A percentile compares a stretch with the other conserved stretches of the same genome.
These are phyloP conservation scores for Oryzias javanicus DNA, from an alignment of 2,113 vertebrate genomes.

Conservation along the genomic window DNA sequence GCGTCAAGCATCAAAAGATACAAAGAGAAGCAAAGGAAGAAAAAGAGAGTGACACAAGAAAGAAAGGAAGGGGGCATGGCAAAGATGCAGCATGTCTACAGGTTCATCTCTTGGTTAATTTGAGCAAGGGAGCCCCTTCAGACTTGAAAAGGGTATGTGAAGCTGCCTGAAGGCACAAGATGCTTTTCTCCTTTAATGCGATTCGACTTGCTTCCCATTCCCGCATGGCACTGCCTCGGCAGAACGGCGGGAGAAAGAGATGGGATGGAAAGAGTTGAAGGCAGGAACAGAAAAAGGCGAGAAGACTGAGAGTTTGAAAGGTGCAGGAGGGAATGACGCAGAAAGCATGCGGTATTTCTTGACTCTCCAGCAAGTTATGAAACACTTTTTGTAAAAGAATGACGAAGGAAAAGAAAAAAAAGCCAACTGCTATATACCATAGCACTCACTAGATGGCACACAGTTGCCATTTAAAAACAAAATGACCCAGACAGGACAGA, in stretches of 20 bases:
- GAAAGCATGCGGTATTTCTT: too few species aligned
- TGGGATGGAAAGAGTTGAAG: constrained; percentile 17
- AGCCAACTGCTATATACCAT: not conserved
- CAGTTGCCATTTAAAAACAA: not conserved
- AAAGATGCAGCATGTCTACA: not conserved
- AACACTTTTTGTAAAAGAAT: not conserved
- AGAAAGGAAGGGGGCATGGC: constrained; percentile 7
- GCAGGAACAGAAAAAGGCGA: not conserved
- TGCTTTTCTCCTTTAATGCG: constrained; percentile 36
- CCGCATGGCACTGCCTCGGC: constrained; percentile 31
- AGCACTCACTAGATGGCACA: constrained; percentile 13
- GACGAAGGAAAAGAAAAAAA: constrained; percentile 26
- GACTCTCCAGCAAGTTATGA: not conserved
- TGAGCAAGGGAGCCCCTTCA: constrained; percentile 8
- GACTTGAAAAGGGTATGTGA: not conserved
- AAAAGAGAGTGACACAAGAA: constrained; percentile 11
- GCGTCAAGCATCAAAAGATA: not conserved
- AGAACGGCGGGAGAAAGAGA: constrained; percentile 3
- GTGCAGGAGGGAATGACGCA: too few species aligned
- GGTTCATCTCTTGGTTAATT: constrained; percentile 28
- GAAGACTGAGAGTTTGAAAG: too few species aligned
- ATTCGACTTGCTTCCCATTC: constrained; percentile 46
- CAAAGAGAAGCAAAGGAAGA: constrained; percentile 12
- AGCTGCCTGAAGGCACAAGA: constrained; percentile 23
- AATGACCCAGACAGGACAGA: constrained; percentile 3